Conservation (phyloP, 2,888 invertebrate species). For the Apotomis capreana region DNA sequence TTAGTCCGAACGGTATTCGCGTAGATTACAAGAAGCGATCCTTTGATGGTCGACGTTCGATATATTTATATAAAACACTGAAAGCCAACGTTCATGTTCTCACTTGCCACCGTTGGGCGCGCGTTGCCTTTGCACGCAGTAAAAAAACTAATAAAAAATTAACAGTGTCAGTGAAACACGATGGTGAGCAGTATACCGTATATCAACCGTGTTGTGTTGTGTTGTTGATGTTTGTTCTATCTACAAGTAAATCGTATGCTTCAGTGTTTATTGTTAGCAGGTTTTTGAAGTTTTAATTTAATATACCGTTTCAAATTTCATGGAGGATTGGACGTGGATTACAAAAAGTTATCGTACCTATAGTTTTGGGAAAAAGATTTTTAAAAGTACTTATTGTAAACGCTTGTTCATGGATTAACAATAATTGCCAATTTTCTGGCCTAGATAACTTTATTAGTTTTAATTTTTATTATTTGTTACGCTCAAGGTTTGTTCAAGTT, state of each 20-base stretch:
- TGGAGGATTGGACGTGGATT: neutral
- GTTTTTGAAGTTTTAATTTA: neutral
- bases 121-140: slow-evolving; percentile 44
- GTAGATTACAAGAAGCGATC: slow-evolving; percentile 32
- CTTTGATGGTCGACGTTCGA: slow-evolving; percentile 25
- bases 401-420: too few species aligned
- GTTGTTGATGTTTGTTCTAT: slow-evolving; percentile 12
- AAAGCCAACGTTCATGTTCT: slow-evolving; percentile 45
- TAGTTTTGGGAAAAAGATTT: too few species aligned
- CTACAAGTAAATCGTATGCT: slow-evolving; percentile 11
- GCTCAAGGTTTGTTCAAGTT: too few species aligned
- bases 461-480: too few species aligned
- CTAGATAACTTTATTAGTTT: too few species aligned
- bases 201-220: slow-evolving; percentile 37
- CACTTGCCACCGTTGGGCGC: slow-evolving; percentile 56
- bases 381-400: too few species aligned
- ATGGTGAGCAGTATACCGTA: slow-evolving; percentile 45
- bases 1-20: slow-evolving; percentile 19
- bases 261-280: slow-evolving; percentile 13
- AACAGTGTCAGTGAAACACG: slow-evolving; percentile 41
- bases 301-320: neutral
- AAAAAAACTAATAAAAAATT: neutral
- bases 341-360: too few species aligned
- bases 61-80: slow-evolving; percentile 61
- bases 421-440: too few species aligned